phyloP scores from a whole-genome alignment of 2,888 invertebrate species.

The Apoda limacodes region DNA sequence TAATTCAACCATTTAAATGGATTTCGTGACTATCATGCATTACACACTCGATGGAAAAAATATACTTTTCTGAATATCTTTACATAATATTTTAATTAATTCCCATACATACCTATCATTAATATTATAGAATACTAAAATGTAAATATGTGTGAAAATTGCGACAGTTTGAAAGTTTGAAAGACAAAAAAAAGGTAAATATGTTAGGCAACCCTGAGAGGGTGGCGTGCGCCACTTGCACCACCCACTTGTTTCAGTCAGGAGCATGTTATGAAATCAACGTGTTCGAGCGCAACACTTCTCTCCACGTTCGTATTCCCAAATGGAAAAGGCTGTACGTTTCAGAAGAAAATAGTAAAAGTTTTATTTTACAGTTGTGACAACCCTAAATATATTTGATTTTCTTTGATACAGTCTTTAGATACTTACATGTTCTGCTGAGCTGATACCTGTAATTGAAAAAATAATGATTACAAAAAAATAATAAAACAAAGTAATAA shows the following conservation, averaged over 20 bases:
- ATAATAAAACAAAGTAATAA: too few species aligned
- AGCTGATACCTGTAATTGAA: slow-evolving; percentile 60
- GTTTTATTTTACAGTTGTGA: background rate
- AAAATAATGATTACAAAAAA: slow-evolving; percentile 22
- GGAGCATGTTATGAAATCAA: slow-evolving; percentile 67
- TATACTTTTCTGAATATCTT: too few species aligned
- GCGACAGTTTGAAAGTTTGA: too few species aligned
- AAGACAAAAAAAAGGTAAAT: too few species aligned
- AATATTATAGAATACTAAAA: too few species aligned
- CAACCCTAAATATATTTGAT: background rate
- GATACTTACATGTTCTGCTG: slow-evolving; percentile 66
- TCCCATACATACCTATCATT: too few species aligned
- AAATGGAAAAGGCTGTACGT: slow-evolving; percentile 56
- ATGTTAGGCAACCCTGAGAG: slow-evolving; percentile 26
- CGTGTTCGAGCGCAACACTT: slow-evolving; percentile 65
- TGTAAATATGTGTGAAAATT: too few species aligned
- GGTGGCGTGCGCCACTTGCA: slow-evolving; percentile 49
- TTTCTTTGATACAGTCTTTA: slow-evolving; percentile 16
- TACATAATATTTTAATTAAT: too few species aligned
- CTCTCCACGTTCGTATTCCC: slow-evolving; percentile 48
- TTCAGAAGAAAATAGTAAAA: background rate
- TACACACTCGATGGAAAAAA: too few species aligned
- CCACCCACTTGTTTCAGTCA: slow-evolving; percentile 64
- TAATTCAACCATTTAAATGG: too few species aligned
- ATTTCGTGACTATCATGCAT: too few species aligned